Evolutionary conservation across 1,140 invertebrate genomes (phyloP), one percentile per base, ranked within the genome.

Genomic region (Anastrepha ludens): DNA sequence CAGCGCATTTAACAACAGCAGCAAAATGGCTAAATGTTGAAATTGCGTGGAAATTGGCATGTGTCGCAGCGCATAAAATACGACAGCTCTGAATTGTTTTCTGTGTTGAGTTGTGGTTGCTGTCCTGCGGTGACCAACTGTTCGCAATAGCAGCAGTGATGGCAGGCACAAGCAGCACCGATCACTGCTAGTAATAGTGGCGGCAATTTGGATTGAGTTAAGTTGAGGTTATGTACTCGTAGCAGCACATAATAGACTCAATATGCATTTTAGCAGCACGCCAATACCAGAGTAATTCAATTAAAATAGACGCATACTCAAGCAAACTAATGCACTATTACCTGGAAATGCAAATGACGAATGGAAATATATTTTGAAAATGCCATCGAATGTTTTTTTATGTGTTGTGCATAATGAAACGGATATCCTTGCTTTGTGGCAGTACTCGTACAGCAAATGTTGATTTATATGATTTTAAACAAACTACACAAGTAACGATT

Each of bases 21-120:
- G 44, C n/a, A 47, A 81, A 81, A 55, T 81, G 74, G 41, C 20
- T 50, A 55, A 70, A 70, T 70, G 41, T n/a, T 13, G 60, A 67
- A 74, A 74, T 44, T 47, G n/a, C 70, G 29, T 81, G 44, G 74
- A 81, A 81, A 81, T 81, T 81, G 74, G 74, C 74, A 81, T 81
- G 50, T 81, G 74, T 8, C 74, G 74, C 74, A 81, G 47, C 74
- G 50, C 47, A 81, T 81, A 81, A 81, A 29, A 81, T 81, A 81
- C 47, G 44, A 44, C 13, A n/a, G 44, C 74, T 44, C 8, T 81
- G 74, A 81, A 81, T 55, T 81, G 47, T 29, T 81, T 81, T 81
- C 74, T 55, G 17, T 81, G 74, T 81, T 41, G 41, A 41, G 17
- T n/a, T 55, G 74, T 81, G 44, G 74, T 81, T 81, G 20, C 55